Conservation (phyloP, 1,140 invertebrate species). For the Drosophila navojoa region DNA sequence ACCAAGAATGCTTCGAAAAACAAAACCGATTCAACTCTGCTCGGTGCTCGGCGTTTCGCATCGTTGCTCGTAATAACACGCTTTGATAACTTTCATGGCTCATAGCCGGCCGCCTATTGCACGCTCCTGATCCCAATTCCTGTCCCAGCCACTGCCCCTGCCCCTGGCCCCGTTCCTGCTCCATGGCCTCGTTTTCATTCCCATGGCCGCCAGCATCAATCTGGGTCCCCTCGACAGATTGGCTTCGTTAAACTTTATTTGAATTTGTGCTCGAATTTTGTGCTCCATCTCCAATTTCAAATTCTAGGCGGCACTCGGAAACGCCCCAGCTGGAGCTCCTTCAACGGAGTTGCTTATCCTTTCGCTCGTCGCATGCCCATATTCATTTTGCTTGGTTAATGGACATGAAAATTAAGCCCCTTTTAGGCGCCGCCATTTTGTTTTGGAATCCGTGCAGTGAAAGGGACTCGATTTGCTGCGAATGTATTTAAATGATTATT, state of each 20-base stretch:
- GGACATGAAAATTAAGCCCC: slow-evolving; percentile 82
- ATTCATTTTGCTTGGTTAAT: slow-evolving; percentile 81
- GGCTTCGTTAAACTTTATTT: slow-evolving; percentile 82
- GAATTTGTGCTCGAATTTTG: slow-evolving; percentile 67
- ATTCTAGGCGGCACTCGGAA: slow-evolving; percentile 56
- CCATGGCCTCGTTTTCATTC: slow-evolving; percentile 2
- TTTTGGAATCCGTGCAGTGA: slow-evolving; percentile 11
- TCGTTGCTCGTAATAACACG: slow-evolving; percentile 80
- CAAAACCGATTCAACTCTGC: slow-evolving; percentile 40
- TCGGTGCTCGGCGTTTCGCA: slow-evolving; percentile 55
- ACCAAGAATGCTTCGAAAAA: slow-evolving; percentile 27
- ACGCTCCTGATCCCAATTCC: slow-evolving; percentile 29
- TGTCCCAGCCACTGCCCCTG: neutral
- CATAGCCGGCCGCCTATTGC: slow-evolving; percentile 62
- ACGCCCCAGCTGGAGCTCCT: slow-evolving; percentile 15
- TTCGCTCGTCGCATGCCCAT: slow-evolving; percentile 54
- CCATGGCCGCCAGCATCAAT: slow-evolving; percentile 20
- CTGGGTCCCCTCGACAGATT: slow-evolving; percentile 48
- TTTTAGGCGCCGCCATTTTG: slow-evolving; percentile 60
- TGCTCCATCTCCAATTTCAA: slow-evolving; percentile 61
- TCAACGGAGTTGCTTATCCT: slow-evolving; percentile 59
- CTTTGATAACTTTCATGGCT: slow-evolving; percentile 83
- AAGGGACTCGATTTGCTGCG: slow-evolving; percentile 2
- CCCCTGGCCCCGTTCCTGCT: neutral
- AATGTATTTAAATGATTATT: too few relatives aligned